Conservation (phyloP, 2,888 invertebrate genomes). For the Dasysyrphus tricinctus region DNA sequence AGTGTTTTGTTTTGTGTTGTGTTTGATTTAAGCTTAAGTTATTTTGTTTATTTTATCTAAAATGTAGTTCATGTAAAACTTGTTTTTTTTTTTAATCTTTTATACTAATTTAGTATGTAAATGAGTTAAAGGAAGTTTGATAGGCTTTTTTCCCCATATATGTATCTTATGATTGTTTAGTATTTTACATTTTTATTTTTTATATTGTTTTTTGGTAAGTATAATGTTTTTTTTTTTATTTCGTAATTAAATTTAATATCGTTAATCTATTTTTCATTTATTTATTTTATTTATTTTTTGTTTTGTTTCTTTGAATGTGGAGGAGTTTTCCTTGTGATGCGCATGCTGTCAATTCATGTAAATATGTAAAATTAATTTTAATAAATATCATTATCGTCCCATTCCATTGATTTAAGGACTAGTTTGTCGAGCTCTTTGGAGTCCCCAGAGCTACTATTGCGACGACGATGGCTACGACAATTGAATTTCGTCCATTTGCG, state of each 20-base stretch:
- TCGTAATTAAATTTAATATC: conserved; percentile 50
- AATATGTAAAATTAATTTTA: conserved; percentile 74
- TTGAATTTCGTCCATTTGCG: conserved; percentile 82
- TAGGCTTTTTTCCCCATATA: conserved; percentile 59
- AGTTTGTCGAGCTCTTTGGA: conserved; percentile 83
- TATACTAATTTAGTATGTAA: conserved; percentile 76
- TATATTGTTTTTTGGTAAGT: conserved; percentile 66
- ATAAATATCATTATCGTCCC: conserved; percentile 83
- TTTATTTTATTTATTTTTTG: conserved; percentile 35
- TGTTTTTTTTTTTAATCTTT: conserved; percentile 47
- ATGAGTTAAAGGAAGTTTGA: conserved; percentile 66
- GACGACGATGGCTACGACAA: conserved; percentile 79
- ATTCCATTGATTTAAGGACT: conserved; percentile 83
- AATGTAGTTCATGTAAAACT: conserved; percentile 62
- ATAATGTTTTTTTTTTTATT: conserved; percentile 19
- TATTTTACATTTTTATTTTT: conserved; percentile 74
- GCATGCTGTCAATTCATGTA: conserved; percentile 33
- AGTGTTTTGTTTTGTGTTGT: conserved; percentile 28
- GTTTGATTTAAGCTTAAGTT: conserved; percentile 55
- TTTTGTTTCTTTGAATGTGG: conserved; percentile 2
- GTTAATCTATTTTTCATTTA: conserved; percentile 45
- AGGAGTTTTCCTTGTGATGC: conserved; percentile 40
- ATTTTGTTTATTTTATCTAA: conserved; percentile 60
- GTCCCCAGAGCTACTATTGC: conserved; percentile 82
- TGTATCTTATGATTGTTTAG: conserved; percentile 61